These are phyloP conservation scores for Spongia lamella DNA, from an alignment of 37 sponge, comb jelly and placozoan genomes.

Conservation along the genomic window DNA sequence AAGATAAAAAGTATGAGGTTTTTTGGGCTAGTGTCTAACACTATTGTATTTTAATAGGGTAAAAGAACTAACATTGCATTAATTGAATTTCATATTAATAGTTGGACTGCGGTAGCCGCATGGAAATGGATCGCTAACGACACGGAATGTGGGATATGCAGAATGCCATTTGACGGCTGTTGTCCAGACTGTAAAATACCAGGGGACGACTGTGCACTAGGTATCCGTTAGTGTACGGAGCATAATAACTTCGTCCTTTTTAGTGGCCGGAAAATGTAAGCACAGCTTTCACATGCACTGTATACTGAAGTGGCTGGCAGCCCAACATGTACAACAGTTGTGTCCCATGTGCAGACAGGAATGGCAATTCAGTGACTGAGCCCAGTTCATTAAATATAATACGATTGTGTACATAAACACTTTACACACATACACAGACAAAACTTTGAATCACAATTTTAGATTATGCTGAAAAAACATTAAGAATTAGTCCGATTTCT, in stretches of 20 bases:
- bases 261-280: constrained; percentile 81
- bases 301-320: constrained; percentile 92
- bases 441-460: no score
- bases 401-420: neutral
- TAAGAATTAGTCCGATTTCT: no score
- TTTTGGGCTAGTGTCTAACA: neutral
- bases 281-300: constrained; percentile 98
- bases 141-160: constrained; percentile 95
- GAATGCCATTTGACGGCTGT: constrained; percentile 88
- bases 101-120: constrained; percentile 91
- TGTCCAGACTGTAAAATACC: constrained; percentile 93
- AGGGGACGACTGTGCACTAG: constrained; percentile 94
- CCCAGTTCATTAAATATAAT: neutral
- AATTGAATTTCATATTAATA: no score
- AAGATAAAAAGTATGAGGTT: constrained; percentile 14
- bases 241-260: neutral
- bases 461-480: no score
- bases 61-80: no score
- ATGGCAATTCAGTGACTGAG: constrained; percentile 86
- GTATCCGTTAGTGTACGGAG: constrained; percentile 16
- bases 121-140: constrained; percentile 98
- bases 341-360: constrained; percentile 97
- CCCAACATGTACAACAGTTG: constrained; percentile 80
- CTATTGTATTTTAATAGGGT: constrained; percentile 47
- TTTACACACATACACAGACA: neutral